A percentile compares a stretch with the other conserved stretches of the same genome.
phyloP scores from a whole-genome alignment of 2,888 invertebrate genomes.

The Caenorhabditis plicata region DNA sequence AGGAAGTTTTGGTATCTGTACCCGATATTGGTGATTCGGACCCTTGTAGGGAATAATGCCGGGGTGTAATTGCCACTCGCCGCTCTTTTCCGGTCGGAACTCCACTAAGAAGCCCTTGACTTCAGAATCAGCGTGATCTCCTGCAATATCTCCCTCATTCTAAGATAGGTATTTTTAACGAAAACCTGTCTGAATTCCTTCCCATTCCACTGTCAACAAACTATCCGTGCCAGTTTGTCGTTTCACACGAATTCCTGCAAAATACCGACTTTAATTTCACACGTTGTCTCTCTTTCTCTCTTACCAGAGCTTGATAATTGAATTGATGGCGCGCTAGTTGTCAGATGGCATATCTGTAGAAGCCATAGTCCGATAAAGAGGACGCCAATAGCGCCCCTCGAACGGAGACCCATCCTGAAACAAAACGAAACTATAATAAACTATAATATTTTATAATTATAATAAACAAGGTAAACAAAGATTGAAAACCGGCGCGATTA shows the following conservation, averaged over 20 bases:
- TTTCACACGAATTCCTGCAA: constrained; percentile 37
- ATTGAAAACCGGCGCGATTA: no score
- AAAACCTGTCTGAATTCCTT: constrained; percentile 65
- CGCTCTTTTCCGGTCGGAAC: constrained; percentile 61
- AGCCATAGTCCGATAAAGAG: constrained; percentile 29
- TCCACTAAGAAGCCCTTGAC: constrained; percentile 65
- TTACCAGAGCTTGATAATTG: no score
- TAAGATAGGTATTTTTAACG: constrained; percentile 2
- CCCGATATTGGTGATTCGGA: constrained; percentile 64
- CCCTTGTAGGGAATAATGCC: constrained; percentile 66
- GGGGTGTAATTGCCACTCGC: constrained; percentile 63
- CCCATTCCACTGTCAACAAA: constrained; percentile 66
- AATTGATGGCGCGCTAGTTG: no score
- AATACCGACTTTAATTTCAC: not conserved
- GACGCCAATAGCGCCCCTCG: constrained; percentile 39
- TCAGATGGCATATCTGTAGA: constrained; percentile 18
- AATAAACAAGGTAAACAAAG: no score
- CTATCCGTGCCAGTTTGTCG: constrained; percentile 54
- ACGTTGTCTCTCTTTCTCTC: not conserved
- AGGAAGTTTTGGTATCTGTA: constrained; percentile 63
- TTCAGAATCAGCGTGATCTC: constrained; percentile 62
- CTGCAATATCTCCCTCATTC: constrained; percentile 5
- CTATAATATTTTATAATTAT: no score
- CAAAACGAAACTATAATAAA: not conserved
- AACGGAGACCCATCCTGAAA: constrained; percentile 45